Evolutionary conservation across 2,113 vertebrate species (phyloP).

Genomic region (Tachuris rubrigastra): DNA sequence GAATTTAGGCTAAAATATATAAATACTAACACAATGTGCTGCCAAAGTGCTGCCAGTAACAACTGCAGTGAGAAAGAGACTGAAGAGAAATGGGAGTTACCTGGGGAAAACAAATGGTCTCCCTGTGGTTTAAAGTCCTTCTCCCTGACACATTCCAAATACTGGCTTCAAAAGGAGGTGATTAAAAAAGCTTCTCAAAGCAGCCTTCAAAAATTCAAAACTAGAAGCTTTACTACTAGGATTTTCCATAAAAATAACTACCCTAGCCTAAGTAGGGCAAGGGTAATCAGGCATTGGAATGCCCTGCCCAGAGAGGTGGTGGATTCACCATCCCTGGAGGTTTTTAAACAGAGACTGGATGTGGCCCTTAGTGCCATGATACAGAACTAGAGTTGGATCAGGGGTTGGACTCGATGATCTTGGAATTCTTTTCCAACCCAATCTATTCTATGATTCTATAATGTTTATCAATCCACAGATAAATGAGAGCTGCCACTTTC

Average conservation of each 20-base stretch:
- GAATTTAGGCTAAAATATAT: not conserved
- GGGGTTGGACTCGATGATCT: no score
- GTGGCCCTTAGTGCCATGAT: no score
- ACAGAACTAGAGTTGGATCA: no score
- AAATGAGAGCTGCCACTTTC: not conserved
- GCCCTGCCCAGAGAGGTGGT: no score
- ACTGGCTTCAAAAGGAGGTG: not conserved
- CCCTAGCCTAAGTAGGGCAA: not conserved
- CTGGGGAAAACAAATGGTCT: accelerated
- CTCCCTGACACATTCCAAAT: not conserved
- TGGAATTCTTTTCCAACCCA: no score
- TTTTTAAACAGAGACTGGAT: no score
- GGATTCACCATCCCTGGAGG: no score
- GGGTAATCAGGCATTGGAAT: no score
- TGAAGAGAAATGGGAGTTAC: not conserved
- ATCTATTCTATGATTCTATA: no score
- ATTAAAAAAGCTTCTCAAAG: not conserved
- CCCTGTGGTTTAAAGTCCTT: not conserved
- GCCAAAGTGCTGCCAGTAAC: not conserved
- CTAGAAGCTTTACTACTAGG: not conserved
- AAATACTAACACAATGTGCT: not conserved
- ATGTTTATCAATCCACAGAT: not conserved
- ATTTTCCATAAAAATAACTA: not conserved
- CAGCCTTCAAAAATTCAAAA: not conserved
- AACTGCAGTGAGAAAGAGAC: not conserved